Base-by-base conservation (phyloP, 2,888 invertebrate species). In the Synergus umbraculus region DNA sequence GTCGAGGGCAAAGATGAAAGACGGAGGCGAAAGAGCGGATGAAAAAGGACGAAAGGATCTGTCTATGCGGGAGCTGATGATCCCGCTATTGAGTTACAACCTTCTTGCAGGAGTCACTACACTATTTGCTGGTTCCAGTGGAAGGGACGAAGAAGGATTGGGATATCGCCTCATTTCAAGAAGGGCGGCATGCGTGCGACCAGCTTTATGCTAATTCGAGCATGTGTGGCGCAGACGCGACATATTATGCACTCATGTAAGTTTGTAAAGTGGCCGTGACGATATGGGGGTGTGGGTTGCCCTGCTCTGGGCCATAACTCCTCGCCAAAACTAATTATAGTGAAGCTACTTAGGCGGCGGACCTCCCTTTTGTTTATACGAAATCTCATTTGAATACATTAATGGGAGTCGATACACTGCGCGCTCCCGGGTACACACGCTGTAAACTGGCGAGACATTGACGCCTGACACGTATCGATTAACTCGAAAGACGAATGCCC, bases 291-390 rank as follows among this genome's bases (percentile, higher is more conserved):
- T 73, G 63, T 78, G 65, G 66, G 66, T 29, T 77, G 46, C 77
- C 44, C 77, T 7, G 22, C 46, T 65, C 22, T n/a, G 18, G 54
- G 78, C 86, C 83, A 87, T 89, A 89, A 89, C 85, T 88, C 86
- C 86, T 86, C 84, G 77, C 83, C 85, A 85, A 88, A 90, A 89
- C 88, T 90, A 89, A 89, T 90, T 89, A 90, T 85, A 81, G 79
- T 85, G 81, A 84, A 60, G 86, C 86, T 87, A 88, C 89, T 89
- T 89, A 88, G 86, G 84, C 81, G 84, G 81, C 84, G 76, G 80
- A 81, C 82, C 84, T 83, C 82, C 84, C 85, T 86, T 88, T 87
- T 87, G 87, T 88, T 89, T 87, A 87, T 87, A 82, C 83, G 81
- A 87, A 86, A 87, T 86, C 86, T 86, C 86, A 85, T 88, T 89